Conservation (phyloP, 2,888 invertebrate genomes). For the Lasioglossum lativentre region DNA sequence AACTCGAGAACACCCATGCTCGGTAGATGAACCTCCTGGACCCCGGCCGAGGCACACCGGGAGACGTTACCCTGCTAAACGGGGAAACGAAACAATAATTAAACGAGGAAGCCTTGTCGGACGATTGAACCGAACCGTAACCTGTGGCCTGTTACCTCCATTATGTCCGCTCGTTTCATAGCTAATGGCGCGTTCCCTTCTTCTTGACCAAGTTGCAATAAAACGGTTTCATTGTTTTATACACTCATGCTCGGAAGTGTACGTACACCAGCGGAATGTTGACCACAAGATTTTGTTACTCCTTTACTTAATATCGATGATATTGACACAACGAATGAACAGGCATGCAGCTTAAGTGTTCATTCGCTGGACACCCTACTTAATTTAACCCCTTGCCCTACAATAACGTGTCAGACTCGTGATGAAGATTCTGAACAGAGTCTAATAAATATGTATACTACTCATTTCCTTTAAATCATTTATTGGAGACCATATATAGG, state of each 20-base stretch:
- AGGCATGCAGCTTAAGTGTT: too few species aligned
- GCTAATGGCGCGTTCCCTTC: neutral
- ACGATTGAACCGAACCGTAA: neutral
- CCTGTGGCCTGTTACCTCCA: neutral
- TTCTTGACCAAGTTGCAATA: neutral
- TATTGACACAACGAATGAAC: too few species aligned
- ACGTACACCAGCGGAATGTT: too few species aligned
- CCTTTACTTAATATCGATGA: too few species aligned
- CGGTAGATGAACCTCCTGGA: neutral
- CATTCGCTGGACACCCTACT: too few species aligned
- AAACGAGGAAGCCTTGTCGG: neutral
- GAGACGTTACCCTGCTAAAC: slow-evolving; percentile 24
- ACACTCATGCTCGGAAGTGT: neutral
- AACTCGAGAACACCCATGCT: neutral
- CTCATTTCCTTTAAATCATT: too few species aligned
- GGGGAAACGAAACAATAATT: slow-evolving; percentile 19
- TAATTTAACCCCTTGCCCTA: too few species aligned
- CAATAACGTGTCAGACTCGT: too few species aligned
- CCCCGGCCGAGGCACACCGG: neutral
- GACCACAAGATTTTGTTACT: too few species aligned
- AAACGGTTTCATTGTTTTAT: neutral
- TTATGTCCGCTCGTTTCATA: neutral
- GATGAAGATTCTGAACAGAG: too few species aligned
- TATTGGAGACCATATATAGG: too few species aligned
- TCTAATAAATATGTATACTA: too few species aligned